Evolutionary conservation across 2,888 invertebrate species (phyloP).

Genomic region (Clunio marinus): DNA sequence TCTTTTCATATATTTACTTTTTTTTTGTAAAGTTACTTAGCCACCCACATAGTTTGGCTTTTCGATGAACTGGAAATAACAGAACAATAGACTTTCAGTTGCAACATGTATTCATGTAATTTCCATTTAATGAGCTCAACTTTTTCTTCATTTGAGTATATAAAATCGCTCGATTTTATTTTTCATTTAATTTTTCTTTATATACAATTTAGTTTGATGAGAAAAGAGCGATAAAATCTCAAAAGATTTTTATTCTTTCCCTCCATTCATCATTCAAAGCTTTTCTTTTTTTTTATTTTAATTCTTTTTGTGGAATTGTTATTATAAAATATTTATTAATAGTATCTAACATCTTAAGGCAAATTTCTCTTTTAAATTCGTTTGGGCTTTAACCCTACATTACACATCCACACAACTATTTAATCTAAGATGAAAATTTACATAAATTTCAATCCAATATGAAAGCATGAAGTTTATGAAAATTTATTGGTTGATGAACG

Average conservation of each 20-base stretch:
- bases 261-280: conserved; percentile 4
- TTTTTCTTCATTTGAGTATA: neutral
- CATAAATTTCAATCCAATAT: conserved; percentile 22
- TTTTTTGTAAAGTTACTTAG: no score
- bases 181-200: conserved; percentile 1
- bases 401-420: conserved; percentile 6
- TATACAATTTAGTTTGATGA: conserved; percentile 3
- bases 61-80: neutral
- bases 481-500: neutral
- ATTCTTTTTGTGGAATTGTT: no score
- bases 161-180: neutral
- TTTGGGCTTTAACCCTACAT: conserved; percentile 30
- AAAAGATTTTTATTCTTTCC: neutral
- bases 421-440: conserved; percentile 20
- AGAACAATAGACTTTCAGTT: conserved; percentile 29
- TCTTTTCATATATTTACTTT: no score
- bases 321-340: conserved; percentile 2
- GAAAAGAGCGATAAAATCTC: conserved; percentile 14
- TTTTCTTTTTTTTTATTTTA: conserved; percentile 11
- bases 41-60: conserved; percentile 21
- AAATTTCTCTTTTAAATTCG: neutral
- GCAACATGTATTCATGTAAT: conserved; percentile 31
- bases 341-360: conserved; percentile 8
- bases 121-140: conserved; percentile 9
- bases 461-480: conserved; percentile 6